Conservation (phyloP, 2,113 vertebrate genomes). For the Reinhardtius hippoglossoides region DNA sequence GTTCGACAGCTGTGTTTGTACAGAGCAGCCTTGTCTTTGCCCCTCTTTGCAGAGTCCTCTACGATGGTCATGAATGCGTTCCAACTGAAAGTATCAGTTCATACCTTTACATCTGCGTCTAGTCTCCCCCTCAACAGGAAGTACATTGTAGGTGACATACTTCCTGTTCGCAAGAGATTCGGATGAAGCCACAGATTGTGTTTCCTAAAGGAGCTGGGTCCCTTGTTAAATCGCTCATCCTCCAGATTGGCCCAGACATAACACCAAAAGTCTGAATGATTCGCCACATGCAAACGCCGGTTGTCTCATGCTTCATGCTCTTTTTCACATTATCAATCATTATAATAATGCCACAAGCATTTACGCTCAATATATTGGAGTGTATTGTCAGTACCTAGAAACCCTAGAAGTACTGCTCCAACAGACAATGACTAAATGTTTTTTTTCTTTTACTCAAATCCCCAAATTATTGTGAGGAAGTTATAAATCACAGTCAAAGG, state of each 20-base stretch:
- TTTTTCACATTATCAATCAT: conserved; percentile 32
- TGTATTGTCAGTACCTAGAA: background rate
- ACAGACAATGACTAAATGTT: conserved; percentile 18
- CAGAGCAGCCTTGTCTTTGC: conserved; percentile 73
- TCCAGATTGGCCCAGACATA: conserved; percentile 25
- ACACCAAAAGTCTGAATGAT: conserved; percentile 57
- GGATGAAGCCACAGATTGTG: conserved; percentile 40
- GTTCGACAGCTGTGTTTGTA: conserved; percentile 79
- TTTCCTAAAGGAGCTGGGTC: conserved; percentile 42
- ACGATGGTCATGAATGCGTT: conserved; percentile 9
- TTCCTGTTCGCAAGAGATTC: conserved; percentile 34
- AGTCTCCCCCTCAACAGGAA: background rate
- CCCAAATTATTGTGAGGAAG: conserved; percentile 5
- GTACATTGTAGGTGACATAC: conserved; percentile 23
- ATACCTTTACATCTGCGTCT: conserved; percentile 28
- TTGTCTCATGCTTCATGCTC: conserved; percentile 19
- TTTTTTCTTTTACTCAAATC: conserved; percentile 14
- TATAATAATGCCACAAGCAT: conserved; percentile 9
- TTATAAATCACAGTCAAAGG: conserved; percentile 46
- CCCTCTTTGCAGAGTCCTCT: conserved; percentile 55
- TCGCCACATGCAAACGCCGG: conserved; percentile 42
- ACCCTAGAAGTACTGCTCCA: background rate
- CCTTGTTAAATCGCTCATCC: conserved; percentile 15
- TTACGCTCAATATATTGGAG: background rate
- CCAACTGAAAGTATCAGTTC: conserved; percentile 41